Evolutionary conservation across 2,797 vertebrate genomes (phyloP), one percentile per base, ranked within the genome.

Genomic region (Limnodromus scolopaceus): DNA sequence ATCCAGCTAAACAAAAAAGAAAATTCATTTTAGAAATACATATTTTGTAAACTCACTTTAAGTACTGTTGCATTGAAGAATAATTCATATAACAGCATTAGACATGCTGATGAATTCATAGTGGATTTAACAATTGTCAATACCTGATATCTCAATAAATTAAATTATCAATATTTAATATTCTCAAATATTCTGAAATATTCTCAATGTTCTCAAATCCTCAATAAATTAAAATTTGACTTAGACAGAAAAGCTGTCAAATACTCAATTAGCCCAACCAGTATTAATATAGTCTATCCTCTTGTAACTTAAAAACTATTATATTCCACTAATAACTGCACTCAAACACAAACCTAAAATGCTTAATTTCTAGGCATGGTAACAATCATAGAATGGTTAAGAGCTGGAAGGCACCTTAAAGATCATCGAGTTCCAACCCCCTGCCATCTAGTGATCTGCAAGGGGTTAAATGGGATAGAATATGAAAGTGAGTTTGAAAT

Each of bases 1-100:
- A 97, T 99, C 99, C 98, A 99, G 92, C 99, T 99, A 86, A 82
- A 98, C 46, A 79, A 88, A 91, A 72, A 83, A 78, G 4, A 97
- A 69, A 83, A 93, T 46, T 34, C 2, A 89, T 61, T 86, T 91
- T 24, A 96, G 61, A 96, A 92, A 95, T 15, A 84, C 1, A 2
- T 39, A 48, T 51, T 85, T 94, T 36, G 57, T 36, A 87, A 95
- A 65, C 27, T 95, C 58, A 20, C 11, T 96, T 89, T 24, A 64
- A 83, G 27, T 61, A 41, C 13, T 14, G 15, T 39, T 78, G 11
- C 2, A 5, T 38, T 63, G n/a, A 6, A 90, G 16, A 94, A 34
- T 3, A 87, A 24, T 39, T 89, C 28, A 39, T 41, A 4, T 14
- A 61, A 60, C 43, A 78, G 28, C 49, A 76, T 57, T 64, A 66